Evolutionary conservation across 2,888 invertebrate species (phyloP), one percentile per base, ranked within the genome.

Genomic region (Bembecia ichneumoniformis): DNA sequence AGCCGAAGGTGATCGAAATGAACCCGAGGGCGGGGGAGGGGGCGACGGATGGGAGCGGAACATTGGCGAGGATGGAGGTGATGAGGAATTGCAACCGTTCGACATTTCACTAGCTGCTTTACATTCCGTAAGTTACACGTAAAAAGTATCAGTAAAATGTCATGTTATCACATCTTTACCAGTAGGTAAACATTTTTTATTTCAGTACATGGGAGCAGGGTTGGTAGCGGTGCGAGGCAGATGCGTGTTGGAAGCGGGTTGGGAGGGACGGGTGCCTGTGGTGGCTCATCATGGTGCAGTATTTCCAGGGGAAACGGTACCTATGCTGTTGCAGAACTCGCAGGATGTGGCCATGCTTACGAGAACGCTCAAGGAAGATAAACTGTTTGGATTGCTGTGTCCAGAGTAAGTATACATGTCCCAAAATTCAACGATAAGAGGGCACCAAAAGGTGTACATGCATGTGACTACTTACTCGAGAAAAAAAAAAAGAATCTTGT

Each of bases 291-390:
- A 70, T 52, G 74, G 77, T 34, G 70, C 72, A 35, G 77, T 87
- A 62, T 87, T 87, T 66, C 87, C 87, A 1, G 87, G 87, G 7
- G 87, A 88, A 69, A 80, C 76, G 0, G 79, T 88, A 58, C 87
- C 87, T 53, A 74, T 87, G 79, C 63, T 84, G 58, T 64, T 86
- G 56, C 60, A 64, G 16, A 58, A 73, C 55, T 51, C 58, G 0
- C 58, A 62, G 43, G 77, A 79, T 53, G 68, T 69, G 2, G 54
- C 54, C 10, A 45, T 71, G n/a, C 60, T 79, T 9, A 51, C 57
- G 1, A 47, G 55, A 3, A 68, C 71, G 44, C 68, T 84, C 46
- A 55, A 58, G 3, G 50, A 60, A 1, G 75, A 82, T 54, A 71
- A 76, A 48, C 68, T 87, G 4, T 87, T 88, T 55, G 84, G 81